phyloP scores from a whole-genome alignment of 1,140 invertebrate species.

The Matsumurasca onukii region DNA sequence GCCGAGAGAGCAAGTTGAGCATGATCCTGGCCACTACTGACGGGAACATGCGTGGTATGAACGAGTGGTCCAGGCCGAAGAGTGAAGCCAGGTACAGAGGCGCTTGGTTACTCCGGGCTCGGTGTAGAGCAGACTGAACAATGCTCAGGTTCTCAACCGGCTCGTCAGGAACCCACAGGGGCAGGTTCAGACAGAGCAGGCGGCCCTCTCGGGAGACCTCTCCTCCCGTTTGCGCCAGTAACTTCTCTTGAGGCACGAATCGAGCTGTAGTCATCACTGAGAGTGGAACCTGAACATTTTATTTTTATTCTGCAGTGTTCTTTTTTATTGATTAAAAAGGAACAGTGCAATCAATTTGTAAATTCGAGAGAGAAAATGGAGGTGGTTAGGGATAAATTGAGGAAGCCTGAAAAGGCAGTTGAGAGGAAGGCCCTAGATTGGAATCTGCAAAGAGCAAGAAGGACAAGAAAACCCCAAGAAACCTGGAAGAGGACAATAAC shows the following conservation, averaged over 20 bases:
- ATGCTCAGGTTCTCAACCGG: conserved; percentile 44
- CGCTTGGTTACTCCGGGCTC: conserved; percentile 60
- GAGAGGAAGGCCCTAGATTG: too few relatives aligned
- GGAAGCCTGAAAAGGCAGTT: too few relatives aligned
- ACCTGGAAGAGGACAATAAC: too few relatives aligned
- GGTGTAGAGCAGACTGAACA: conserved; percentile 46
- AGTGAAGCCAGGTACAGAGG: conserved; percentile 67
- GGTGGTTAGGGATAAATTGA: too few relatives aligned
- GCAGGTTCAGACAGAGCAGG: conserved; percentile 58
- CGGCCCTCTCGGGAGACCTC: conserved; percentile 52
- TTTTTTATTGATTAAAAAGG: too few relatives aligned
- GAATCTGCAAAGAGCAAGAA: too few relatives aligned
- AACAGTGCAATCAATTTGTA: too few relatives aligned
- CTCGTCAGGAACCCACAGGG: conserved; percentile 52
- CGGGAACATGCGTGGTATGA: conserved; percentile 66
- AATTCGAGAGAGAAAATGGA: too few relatives aligned
- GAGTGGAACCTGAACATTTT: conserved; percentile 50
- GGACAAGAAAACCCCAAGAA: too few relatives aligned
- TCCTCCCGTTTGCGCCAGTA: conserved; percentile 46
- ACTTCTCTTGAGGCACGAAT: conserved; percentile 53
- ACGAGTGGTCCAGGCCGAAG: conserved; percentile 63
- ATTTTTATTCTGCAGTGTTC: too few relatives aligned
- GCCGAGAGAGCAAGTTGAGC: conserved; percentile 67
- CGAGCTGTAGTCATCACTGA: conserved; percentile 58
- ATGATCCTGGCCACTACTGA: conserved; percentile 63